Base-by-base conservation (phyloP, 2,888 invertebrate species). In the Eulithis prunata region DNA sequence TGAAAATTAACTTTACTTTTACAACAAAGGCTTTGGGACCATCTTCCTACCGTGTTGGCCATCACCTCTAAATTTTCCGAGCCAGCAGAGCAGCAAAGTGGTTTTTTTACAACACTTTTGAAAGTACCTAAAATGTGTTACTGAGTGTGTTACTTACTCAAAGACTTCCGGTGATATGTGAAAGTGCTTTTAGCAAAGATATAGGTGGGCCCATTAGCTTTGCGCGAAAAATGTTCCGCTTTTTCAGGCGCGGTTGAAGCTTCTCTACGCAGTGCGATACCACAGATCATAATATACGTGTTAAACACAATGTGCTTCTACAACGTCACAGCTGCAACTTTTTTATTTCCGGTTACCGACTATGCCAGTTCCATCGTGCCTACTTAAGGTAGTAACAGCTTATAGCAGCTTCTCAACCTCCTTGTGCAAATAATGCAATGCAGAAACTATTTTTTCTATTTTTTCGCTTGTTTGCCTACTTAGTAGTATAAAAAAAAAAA, bases 121-220 rank as follows among this genome's bases (percentile, higher is more conserved):
- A 64, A 66, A 68, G 69, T 58, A 64, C 68, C 56, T 54, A 71
- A 68, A 66, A 68, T 36, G 56, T 57, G 62, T 68, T 51, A 68
- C 64, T 52, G 65, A 60, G 57, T 57, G 57, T 65, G 54, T 62
- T 58, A 57, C 62, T 64, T 59, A 60, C 66, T 64, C 66, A 68
- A 67, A 71, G 69, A 62, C 70, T 67, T 64, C 56, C 55, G 59
- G 54, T 56, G 62, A 64, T 62, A 54, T 70, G 64, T 66, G 68
- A 69, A 66, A 66, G 69, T 69, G 73, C 72, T 72, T 72, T 73
- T 71, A 72, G 69, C 52, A 63, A 71, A 70, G 70, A 71, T 69
- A 69, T 60, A 63, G 65, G 49, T 56, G 51, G 64, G 43, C 57
- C 65, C 68, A 69, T 71, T 70, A 62, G 64, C 69, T 61, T 57